A percentile compares a stretch with the other conserved stretches of the same genome.
These are phyloP conservation scores for Clivina fossor DNA, from an alignment of 2,888 invertebrate species.

Conservation along the genomic window DNA sequence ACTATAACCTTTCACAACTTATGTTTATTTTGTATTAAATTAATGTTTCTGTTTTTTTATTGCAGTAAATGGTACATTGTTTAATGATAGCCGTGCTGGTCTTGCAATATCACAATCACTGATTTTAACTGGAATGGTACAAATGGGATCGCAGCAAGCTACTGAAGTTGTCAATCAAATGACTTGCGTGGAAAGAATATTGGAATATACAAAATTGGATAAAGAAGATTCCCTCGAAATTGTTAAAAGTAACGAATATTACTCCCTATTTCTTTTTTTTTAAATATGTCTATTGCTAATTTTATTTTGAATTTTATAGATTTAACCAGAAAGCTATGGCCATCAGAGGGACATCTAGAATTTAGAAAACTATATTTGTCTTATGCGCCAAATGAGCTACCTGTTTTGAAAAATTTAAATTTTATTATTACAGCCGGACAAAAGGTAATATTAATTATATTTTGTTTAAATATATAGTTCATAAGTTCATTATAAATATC, in stretches of 20 bases:
- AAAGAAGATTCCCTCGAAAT: conserved; percentile 56
- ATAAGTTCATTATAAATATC: too few species aligned
- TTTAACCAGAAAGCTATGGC: conserved; percentile 52
- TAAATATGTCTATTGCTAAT: not conserved
- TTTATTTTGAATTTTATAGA: conserved; percentile 8
- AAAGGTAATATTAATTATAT: conserved; percentile 59
- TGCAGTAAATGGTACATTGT: conserved; percentile 40
- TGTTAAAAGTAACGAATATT: conserved; percentile 13
- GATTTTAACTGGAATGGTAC: conserved; percentile 74
- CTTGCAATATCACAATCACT: conserved; percentile 69
- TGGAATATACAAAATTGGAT: conserved; percentile 73
- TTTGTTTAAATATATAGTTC: too few species aligned
- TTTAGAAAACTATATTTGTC: conserved; percentile 64
- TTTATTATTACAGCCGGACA: conserved; percentile 63
- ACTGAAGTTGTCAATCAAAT: conserved; percentile 72
- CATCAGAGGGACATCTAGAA: conserved; percentile 59
- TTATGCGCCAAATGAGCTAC: conserved; percentile 63
- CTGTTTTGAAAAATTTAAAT: conserved; percentile 69
- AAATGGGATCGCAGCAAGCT: conserved; percentile 74
- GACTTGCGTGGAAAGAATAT: conserved; percentile 75
- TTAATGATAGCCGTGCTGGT: conserved; percentile 64
- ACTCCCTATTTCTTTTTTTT: not conserved
- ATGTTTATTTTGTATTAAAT: not conserved
- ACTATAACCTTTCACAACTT: not conserved
- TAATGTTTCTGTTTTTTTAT: too few species aligned